Evolutionary conservation across 2,888 invertebrate species (phyloP), one percentile per base, ranked within the genome.

Genomic region (Stenoptilia bipunctidactyla): DNA sequence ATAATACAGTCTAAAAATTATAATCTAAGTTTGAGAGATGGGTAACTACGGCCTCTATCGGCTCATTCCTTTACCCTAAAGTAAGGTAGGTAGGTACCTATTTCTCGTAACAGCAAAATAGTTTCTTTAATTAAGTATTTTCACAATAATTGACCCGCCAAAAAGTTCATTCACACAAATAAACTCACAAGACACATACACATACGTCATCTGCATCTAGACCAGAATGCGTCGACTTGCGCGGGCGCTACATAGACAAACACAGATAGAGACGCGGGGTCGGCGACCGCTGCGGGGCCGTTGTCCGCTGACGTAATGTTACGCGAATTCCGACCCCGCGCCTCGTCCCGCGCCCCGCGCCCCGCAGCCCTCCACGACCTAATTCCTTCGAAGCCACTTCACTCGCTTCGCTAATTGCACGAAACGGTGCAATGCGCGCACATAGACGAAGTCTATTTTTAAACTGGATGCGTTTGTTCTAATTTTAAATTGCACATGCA

Each of bases 291-390:
- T 55, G 69, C 67, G 75, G 70, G 82, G 82, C 72, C 79, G 73
- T 70, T 67, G 80, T 61, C 74, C 82, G 73, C 79, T 83, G 82
- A 83, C 83, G 82, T 82, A 83, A 83, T 72, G 69, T 79, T 77
- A 79, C 73, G 82, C 80, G 79, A 76, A 80, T 79, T 76, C 77
- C 76, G 61, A 66, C 61, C 59, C 51, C 56, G 56, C 61, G 56
- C 56, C 55, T 53, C 52, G 49, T 56, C 39, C 59, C 51, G 42
- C 40, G 13, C 34, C 47, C 49, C 45, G 52, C 51, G 52, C 53
- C 52, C 45, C 53, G 58, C 53, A 54, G 54, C 53, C 54, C 65
- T 58, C 65, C 58, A 53, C 80, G 82, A 80, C 82, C 82, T 59
- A 82, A 80, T 83, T 83, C 80, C 76, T 76, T 64, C 61, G 70